phyloP scores from a whole-genome alignment of 1,140 invertebrate genomes.

The Zaprionus taronus region DNA sequence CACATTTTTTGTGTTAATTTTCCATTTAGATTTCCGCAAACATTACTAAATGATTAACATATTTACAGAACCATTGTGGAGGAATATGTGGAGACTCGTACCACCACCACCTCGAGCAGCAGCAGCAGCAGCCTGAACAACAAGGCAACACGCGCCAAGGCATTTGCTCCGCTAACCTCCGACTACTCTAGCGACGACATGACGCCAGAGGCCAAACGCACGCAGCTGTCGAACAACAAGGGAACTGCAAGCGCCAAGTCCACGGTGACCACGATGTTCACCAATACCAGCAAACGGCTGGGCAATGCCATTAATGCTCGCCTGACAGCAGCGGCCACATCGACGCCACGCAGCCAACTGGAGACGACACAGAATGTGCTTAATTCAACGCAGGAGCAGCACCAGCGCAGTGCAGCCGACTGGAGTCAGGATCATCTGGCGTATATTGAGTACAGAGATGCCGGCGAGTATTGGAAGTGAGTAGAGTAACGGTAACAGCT shows the following conservation, averaged over 20 bases:
- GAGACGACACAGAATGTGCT: conserved; percentile 72
- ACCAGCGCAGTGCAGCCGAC: conserved; percentile 49
- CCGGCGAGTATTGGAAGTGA: conserved; percentile 89
- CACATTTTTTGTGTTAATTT: conserved; percentile 39
- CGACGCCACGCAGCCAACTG: conserved; percentile 65
- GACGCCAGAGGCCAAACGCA: conserved; percentile 51
- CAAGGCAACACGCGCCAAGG: conserved; percentile 54
- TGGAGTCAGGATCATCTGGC: conserved; percentile 85
- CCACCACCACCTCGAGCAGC: conserved; percentile 21
- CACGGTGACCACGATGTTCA: conserved; percentile 54
- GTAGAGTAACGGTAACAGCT: conserved; percentile 60
- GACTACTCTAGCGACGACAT: conserved; percentile 65
- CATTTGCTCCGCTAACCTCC: conserved; percentile 51
- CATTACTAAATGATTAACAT: conserved; percentile 31
- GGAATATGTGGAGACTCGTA: conserved; percentile 61
- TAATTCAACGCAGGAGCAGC: conserved; percentile 66
- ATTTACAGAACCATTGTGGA: conserved; percentile 76
- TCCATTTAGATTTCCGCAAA: conserved; percentile 36
- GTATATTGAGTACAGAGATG: conserved; percentile 87
- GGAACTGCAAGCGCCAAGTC: conserved; percentile 32
- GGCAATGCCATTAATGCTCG: conserved; percentile 35
- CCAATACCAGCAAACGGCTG: conserved; percentile 51
- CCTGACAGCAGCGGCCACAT: conserved; percentile 53
- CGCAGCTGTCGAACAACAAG: conserved; percentile 24
- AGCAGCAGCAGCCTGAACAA: conserved; percentile 31